Base-by-base conservation (phyloP, 1,140 invertebrate species). In the Saccostrea glomerata region DNA sequence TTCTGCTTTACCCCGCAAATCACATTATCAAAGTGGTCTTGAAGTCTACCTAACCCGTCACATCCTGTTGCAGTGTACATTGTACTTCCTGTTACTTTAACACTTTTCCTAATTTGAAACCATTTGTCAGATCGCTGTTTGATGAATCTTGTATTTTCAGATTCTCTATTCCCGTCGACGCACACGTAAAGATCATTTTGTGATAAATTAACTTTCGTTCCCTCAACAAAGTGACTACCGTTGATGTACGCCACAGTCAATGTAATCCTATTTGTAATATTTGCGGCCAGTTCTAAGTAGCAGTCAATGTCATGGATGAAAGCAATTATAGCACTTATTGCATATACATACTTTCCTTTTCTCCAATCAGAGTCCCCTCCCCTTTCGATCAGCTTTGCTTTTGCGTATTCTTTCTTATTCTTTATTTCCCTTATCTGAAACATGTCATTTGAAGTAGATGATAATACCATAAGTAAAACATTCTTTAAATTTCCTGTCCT, bases 361-460 rank as follows among this genome's bases (percentile, higher is more conserved):
- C 88, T 55, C 88, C 84, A 25, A 86, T 87, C 36, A 84, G 70
- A 84, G 88, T 89, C n/a, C 15, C 87, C 54, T 36, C n/a, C 66
- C 82, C 85, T 70, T 86, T 89, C 88, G 23, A 90, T 87, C n/a
- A 90, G 30, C 54, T 90, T 90, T 55, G 30, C 55, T 30, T 89
- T 89, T 66, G 82, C 84, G 60, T 90, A 90, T 23, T 89, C 85
- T 85, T 90, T 89, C 30, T 90, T 89, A 84, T 25, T n/a, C 73
- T 84, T 89, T 70, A 90, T 63, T n/a, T 85, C 84, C 23, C 47
- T 87, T 47, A 85, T 63, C 54, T 87, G 13, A 40, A 90, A 63
- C 5, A 87, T 83, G 56, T 82, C 25, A n/a, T 23, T 56, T 20
- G 88, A 86, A 15, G 84, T 60, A 30, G 56, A n/a, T 58, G 85